Conservation (phyloP, 2,113 vertebrate genomes). For the Melospiza georgiana region DNA sequence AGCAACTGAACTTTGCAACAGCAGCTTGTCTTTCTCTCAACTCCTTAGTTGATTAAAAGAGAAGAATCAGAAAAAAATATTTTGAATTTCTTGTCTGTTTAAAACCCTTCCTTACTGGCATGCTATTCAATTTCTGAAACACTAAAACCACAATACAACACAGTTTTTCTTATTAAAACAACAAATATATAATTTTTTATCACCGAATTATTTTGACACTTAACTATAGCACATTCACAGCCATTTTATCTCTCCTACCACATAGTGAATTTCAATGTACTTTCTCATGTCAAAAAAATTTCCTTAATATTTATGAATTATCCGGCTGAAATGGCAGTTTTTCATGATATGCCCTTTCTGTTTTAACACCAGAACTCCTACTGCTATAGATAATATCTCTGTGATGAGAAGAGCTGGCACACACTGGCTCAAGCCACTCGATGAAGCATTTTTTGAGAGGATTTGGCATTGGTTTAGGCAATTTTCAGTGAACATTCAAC, state of each 20-base stretch:
- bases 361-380: slow-evolving; percentile 17
- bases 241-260: background rate
- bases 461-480: background rate
- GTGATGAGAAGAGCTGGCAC: slow-evolving; percentile 2
- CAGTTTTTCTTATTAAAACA: background rate
- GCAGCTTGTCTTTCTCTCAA: background rate
- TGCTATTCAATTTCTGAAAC: background rate
- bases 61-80: background rate
- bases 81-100: background rate
- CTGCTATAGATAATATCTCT: background rate
- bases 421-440: background rate
- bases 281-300: background rate
- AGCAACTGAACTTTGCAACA: background rate
- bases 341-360: background rate
- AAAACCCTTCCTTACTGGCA: background rate
- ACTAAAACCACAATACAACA: background rate
- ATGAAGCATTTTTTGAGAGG: background rate
- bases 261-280: background rate
- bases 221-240: background rate
- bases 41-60: background rate
- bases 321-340: background rate
- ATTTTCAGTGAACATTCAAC: background rate
- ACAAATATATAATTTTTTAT: background rate
- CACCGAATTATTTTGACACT: background rate
- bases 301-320: slow-evolving; percentile 23